Base-by-base conservation (phyloP, 2,797 vertebrate species). In the Anguilla obscura region DNA sequence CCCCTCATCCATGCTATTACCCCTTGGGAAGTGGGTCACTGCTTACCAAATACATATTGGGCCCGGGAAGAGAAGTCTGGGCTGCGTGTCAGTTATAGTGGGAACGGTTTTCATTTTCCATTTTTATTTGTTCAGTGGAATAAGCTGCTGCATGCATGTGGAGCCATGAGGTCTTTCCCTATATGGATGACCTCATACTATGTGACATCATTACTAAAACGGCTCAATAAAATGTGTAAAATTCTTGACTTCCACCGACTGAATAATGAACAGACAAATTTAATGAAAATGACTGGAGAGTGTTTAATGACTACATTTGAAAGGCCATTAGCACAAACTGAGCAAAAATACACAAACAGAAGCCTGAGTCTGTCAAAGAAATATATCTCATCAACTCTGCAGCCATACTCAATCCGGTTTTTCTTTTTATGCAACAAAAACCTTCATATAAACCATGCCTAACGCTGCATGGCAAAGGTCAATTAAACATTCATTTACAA, bases 1-100 rank as follows among this genome's bases (percentile, higher is more conserved):
- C 36, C 63, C 63, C 66, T 40, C 33, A 33, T 85, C 48, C 48
- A 52, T 33, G 74, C n/a, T 27, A 7, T 6, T 40, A 24, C 50
- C 86, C 56, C 86, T 48, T 45, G 56, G 40, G 56, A 10, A 88
- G 63, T 63, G 66, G 82, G 83, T 88, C 82, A 74, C 14, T 69
- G 48, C 63, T 76, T 56, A 18, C 48, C 82, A 85, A 45, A 85
- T 56, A 48, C 48, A 88, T 50, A 63, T n/a, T 56, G 63, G 80
- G 56, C n/a, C 40, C 24, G 45, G 21, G 79, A 84, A 9, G 2
- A 87, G 14, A 54, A 2, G 58, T 50, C 79, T 50, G 40, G 30
- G 45, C 60, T 50, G 56, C 33, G 24, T 45, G 48, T 52, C 27
- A 54, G 63, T 60, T 60, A 18, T 12, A 54, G 50, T 18, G 24